Conservation (phyloP, 2,113 vertebrate species). For the Varanus salvator region DNA sequence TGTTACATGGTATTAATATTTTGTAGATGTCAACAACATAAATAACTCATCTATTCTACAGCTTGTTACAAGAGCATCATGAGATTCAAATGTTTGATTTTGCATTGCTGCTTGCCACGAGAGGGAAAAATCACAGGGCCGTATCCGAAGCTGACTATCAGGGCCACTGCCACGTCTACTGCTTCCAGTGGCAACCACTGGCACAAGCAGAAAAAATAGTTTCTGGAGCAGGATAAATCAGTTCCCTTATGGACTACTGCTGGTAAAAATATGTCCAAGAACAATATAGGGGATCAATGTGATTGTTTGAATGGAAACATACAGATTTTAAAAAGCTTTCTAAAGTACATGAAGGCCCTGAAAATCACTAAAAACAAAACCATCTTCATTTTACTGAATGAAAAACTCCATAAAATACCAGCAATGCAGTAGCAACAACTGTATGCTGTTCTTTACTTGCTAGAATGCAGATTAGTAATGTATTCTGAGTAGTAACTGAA, state of each 20-base stretch:
- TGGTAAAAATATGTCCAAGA: too few relatives aligned
- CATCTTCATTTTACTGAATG: background rate
- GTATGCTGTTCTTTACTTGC: background rate
- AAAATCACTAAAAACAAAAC: background rate
- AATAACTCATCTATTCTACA: background rate
- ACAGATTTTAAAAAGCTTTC: background rate
- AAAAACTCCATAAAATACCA: background rate
- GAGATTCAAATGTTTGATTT: background rate
- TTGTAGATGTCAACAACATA: background rate
- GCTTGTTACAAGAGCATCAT: background rate
- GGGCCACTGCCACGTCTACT: too few relatives aligned
- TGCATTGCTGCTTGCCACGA: background rate
- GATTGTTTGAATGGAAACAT: background rate
- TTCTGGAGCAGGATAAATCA: too few relatives aligned
- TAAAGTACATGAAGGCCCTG: background rate
- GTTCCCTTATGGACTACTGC: too few relatives aligned
- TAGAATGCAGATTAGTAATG: background rate
- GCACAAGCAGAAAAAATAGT: too few relatives aligned
- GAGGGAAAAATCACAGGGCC: background rate
- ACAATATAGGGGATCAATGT: too few relatives aligned
- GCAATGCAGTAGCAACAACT: background rate
- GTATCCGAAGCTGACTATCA: too few relatives aligned
- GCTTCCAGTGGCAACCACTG: too few relatives aligned
- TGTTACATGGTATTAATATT: background rate
- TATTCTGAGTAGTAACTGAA: background rate